Base-by-base conservation (phyloP, 2,113 vertebrate genomes). In the Laticauda colubrina region DNA sequence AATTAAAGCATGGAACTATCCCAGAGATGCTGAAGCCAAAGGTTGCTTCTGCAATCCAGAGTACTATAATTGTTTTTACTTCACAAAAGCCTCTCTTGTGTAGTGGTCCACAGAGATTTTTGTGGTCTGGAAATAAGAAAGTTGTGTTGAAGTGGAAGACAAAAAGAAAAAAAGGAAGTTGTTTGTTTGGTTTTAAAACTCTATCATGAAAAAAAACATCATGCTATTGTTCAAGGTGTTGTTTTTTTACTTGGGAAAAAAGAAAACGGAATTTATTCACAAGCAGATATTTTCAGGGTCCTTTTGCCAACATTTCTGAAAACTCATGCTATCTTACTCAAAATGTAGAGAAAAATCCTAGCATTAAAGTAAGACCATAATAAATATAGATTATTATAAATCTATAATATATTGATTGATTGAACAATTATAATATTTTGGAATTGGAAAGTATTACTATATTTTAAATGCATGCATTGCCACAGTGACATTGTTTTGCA, bases 1-100 rank as follows among this genome's bases (percentile, higher is more conserved):
- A 92, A 94, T 57, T 51, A 90, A 11, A 18, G 14, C 21, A 43
- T 14, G 51, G 56, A 48, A 51, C 85, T 75, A 48, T 34, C 90
- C 92, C 61, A 90, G 90, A 34, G 53, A 61, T 34, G 14, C n/a
- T 18, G 26, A 4, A 53, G n/a, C 51, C 91, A 94, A 87, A 91
- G 29, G 8, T 87, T 7, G 9, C 2, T 11, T 94, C 39, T 90
- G 91, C 39, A 34, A 85, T 94, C 94, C 87, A 91, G 81, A 55
- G 61, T 90, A 53, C 12, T 75, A 48, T 93, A 45, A 93, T 95
- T 85, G 69, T 92, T 89, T 93, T 95, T 43, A 81, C 39, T 39
- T 11, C 87, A 21, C 24, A 92, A 69, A 90, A 87, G 93, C 26
- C 43, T 54, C 90, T n/a, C 92, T 90, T 59, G 92, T 92, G 51